Percentiles rank a stretch among this genome's conserved stretches.
Conservation (phyloP, 2,797 vertebrate species). For the Pangasius djambal region DNA sequence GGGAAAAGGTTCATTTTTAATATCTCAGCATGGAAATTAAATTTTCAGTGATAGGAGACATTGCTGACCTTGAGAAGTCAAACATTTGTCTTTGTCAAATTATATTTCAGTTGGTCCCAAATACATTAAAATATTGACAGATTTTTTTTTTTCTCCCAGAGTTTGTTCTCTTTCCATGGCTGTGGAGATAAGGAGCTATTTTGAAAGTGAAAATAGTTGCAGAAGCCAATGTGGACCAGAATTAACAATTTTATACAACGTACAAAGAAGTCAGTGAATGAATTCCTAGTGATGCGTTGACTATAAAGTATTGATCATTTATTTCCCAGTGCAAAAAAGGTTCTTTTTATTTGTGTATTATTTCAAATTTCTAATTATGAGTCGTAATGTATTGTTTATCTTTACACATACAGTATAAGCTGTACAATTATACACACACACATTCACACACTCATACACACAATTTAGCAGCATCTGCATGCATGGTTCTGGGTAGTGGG, state of each 20-base stretch:
- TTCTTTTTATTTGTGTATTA: background rate
- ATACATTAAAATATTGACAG: background rate
- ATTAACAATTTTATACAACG: background rate
- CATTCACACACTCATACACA: background rate
- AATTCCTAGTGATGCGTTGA: background rate
- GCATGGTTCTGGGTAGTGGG: background rate
- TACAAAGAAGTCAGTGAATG: background rate
- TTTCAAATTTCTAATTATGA: background rate
- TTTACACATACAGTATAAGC: background rate
- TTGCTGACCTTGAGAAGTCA: slow-evolving; percentile 3
- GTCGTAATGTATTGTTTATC: background rate
- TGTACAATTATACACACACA: background rate
- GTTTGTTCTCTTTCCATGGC: background rate
- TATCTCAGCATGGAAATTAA: background rate
- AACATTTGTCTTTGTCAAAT: background rate
- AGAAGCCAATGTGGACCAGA: background rate
- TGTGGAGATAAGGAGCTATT: background rate
- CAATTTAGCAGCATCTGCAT: background rate
- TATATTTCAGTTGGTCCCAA: background rate
- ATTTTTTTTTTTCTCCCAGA: background rate
- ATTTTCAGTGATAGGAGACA: background rate
- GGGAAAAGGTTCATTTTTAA: background rate
- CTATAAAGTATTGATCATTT: background rate
- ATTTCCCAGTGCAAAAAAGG: background rate
- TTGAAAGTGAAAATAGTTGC: background rate